Evolutionary conservation across 37 sponge, comb jelly and placozoan genomes (phyloP).

Genomic region (Aplysina aerophoba): DNA sequence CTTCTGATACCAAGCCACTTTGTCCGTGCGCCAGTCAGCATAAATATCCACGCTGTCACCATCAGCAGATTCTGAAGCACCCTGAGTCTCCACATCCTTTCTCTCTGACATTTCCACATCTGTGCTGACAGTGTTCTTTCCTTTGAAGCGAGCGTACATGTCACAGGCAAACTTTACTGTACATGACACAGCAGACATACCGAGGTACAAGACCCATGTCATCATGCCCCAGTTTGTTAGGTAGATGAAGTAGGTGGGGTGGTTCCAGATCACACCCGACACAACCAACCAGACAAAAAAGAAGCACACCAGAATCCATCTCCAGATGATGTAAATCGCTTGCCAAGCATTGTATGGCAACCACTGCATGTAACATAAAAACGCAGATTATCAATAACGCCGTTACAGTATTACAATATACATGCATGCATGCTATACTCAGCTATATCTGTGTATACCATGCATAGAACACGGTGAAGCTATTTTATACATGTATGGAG

Average conservation of each 20-base stretch:
- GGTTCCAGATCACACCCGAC: neutral
- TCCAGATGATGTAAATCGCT: slow-evolving; percentile 33
- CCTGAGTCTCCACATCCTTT: neutral
- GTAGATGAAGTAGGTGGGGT: slow-evolving; percentile 49
- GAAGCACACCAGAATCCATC: slow-evolving; percentile 46
- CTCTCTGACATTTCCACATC: neutral
- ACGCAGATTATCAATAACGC: neutral
- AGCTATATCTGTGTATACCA: too few species aligned
- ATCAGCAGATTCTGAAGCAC: neutral
- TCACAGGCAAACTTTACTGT: slow-evolving; percentile 20
- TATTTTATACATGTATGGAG: too few species aligned
- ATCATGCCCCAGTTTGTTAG: slow-evolving; percentile 60
- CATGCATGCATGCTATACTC: slow-evolving; percentile 13
- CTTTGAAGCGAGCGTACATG: neutral
- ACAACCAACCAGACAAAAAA: slow-evolving; percentile 39
- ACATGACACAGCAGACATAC: slow-evolving; percentile 27
- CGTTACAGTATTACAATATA: neutral
- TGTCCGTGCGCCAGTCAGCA: neutral
- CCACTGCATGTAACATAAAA: slow-evolving; percentile 42
- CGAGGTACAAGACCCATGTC: slow-evolving; percentile 32
- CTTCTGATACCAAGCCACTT: slow-evolving; percentile 36
- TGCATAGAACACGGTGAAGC: too few species aligned
- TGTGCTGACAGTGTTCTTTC: neutral
- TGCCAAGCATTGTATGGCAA: slow-evolving; percentile 41
- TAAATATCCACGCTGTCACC: neutral